Conservation (phyloP, 2,888 invertebrate genomes). For the Neria commutata region DNA sequence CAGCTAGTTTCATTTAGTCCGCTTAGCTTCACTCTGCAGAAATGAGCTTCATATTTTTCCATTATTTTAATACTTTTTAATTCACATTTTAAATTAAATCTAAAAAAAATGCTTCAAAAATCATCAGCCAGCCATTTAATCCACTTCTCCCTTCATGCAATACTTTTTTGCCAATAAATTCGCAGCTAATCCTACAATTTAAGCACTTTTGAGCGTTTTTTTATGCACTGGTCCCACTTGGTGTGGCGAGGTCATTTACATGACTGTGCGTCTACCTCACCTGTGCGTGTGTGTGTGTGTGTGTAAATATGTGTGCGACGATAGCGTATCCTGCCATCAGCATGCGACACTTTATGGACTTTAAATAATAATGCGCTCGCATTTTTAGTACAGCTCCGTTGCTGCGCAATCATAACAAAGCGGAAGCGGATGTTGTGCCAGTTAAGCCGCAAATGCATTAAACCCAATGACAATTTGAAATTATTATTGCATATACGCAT, state of each 20-base stretch:
- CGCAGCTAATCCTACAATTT: background rate
- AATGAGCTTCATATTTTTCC: too few species aligned
- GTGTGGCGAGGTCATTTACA: background rate
- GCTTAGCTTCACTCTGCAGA: too few species aligned
- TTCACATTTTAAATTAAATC: too few species aligned
- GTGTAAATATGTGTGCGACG: background rate
- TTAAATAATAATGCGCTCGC: background rate
- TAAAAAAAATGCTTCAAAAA: too few species aligned
- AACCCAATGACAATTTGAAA: background rate
- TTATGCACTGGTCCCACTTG: background rate
- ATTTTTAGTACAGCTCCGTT: background rate
- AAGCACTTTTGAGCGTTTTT: background rate
- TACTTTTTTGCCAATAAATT: background rate
- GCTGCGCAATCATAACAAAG: too few species aligned
- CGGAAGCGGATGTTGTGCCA: background rate
- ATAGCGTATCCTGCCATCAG: background rate
- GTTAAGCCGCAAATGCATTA: background rate
- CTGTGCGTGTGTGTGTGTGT: background rate
- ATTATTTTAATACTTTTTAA: too few species aligned
- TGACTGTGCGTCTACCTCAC: too few species aligned
- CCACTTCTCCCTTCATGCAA: background rate
- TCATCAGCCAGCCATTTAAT: too few species aligned
- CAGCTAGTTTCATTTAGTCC: too few species aligned
- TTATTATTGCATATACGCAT: background rate
- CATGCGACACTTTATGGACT: background rate